Base-by-base conservation (phyloP, 2,888 invertebrate genomes). In the Miltochrista miniata region DNA sequence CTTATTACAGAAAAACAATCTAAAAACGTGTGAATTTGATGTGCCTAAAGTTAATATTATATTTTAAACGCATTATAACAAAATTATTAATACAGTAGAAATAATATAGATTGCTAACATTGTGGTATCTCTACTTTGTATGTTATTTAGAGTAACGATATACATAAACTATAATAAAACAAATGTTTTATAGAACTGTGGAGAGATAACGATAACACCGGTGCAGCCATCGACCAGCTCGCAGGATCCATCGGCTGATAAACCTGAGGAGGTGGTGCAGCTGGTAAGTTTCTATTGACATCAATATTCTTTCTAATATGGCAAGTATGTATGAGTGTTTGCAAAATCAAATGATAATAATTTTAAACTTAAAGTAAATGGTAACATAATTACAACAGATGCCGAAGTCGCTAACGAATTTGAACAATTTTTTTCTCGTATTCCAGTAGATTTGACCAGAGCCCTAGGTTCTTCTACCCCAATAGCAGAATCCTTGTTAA, bases 171-270 rank as follows among this genome's bases (percentile, higher is more conserved):
- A 45, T 51, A 40, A 47, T 48, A 8, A 10, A 24, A 11, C 31
- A 31, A 35, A 12, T 8, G 1, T 1, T 56, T 14, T 38, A 52
- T 86, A 93, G 92, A 92, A 92, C 65, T 92, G 93, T 62, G 93
- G 93, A 36, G 93, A 93, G 78, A 93, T 93, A 58, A 93, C 93
- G 13, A 93, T 93, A 57, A 93, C 93, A 10, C 93, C 93, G 41
- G 93, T 93, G 54, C 90, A 90, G 75, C 90, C 91, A 5, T 78
- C 87, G 45, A 84, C 84, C 53, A 78, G 81, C 51, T 76, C 83
- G 1, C 64, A 76, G 5, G 86, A 86, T 12, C 68, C 82, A 2
- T 81, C 76, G 57, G 67, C 78, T 0, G 89, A 89, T 58, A 90
- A 90, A 56, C 37, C 85, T 0, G 91, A 90, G 46, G 89, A 89